Conservation (phyloP, 2,888 invertebrate genomes). For the Criorhina ranunculi region DNA sequence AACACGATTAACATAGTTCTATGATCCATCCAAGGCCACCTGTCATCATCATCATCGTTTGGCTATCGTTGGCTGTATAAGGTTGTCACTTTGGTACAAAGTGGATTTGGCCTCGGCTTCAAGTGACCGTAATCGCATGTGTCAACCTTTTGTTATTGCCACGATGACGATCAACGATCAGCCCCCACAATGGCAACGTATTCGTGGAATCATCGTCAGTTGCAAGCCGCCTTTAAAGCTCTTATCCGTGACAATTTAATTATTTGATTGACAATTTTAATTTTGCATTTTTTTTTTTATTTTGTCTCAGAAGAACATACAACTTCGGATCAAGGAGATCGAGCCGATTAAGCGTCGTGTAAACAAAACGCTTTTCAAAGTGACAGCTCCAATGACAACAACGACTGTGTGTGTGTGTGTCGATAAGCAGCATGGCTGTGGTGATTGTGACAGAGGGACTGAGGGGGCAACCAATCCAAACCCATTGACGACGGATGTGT, state of each 20-base stretch:
- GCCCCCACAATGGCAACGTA: conserved; percentile 32
- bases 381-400: conserved; percentile 72
- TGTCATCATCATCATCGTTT: conserved; percentile 56
- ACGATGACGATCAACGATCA: conserved; percentile 33
- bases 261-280: conserved; percentile 77
- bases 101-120: conserved; percentile 63
- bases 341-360: conserved; percentile 65
- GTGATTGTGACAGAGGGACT: neutral
- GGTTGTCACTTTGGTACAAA: conserved; percentile 71
- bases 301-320: conserved; percentile 7
- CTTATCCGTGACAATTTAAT: conserved; percentile 75
- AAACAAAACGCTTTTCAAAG: conserved; percentile 70
- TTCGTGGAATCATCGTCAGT: conserved; percentile 43
- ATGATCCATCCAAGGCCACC: conserved; percentile 71
- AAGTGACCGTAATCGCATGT: conserved; percentile 74
- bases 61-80: conserved; percentile 38
- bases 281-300: conserved; percentile 67
- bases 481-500: conserved; percentile 31
- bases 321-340: conserved; percentile 65
- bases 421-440: conserved; percentile 31
- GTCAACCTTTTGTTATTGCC: conserved; percentile 65
- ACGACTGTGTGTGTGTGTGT: conserved; percentile 25
- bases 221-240: conserved; percentile 52
- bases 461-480: conserved; percentile 18
- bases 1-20: conserved; percentile 70